Evolutionary conservation across 1,140 invertebrate genomes (phyloP).

Genomic region (Samia ricini): DNA sequence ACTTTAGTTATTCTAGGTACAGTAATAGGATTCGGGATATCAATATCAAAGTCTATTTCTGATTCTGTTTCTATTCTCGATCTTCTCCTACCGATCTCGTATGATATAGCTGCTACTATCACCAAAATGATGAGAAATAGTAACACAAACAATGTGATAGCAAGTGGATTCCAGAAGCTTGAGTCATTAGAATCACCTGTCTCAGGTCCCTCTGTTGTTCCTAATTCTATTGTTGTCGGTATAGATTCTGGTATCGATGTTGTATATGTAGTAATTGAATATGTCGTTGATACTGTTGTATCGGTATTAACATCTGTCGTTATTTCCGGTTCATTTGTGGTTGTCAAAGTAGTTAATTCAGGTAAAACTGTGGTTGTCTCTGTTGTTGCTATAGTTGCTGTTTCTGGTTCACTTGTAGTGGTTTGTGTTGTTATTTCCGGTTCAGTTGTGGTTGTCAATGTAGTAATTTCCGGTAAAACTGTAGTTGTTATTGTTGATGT

Average conservation of each 20-base stretch:
- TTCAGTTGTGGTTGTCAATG: not conserved
- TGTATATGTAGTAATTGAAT: not conserved
- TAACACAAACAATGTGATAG: constrained; percentile 27
- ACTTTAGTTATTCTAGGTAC: constrained; percentile 37
- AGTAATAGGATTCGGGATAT: constrained; percentile 26
- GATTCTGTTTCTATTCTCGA: not conserved
- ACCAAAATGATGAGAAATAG: constrained; percentile 22
- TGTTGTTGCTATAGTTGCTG: constrained; percentile 14
- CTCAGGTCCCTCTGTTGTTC: not conserved
- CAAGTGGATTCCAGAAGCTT: constrained; percentile 28
- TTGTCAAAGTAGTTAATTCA: not conserved
- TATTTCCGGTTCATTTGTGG: not conserved
- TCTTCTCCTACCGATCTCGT: constrained; percentile 31
- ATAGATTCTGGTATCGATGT: not conserved
- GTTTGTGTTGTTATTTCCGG: too few species aligned
- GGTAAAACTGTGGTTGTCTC: not conserved
- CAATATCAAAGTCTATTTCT: constrained; percentile 16
- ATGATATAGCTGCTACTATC: constrained; percentile 18
- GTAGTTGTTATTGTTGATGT: not conserved
- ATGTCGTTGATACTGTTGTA: not conserved
- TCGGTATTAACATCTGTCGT: constrained; percentile 1
- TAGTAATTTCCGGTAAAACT: not conserved
- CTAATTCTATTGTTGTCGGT: not conserved
- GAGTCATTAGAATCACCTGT: not conserved
- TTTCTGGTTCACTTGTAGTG: not conserved